Evolutionary conservation across 2,888 invertebrate species (phyloP).

Genomic region (Tipula confusa): DNA sequence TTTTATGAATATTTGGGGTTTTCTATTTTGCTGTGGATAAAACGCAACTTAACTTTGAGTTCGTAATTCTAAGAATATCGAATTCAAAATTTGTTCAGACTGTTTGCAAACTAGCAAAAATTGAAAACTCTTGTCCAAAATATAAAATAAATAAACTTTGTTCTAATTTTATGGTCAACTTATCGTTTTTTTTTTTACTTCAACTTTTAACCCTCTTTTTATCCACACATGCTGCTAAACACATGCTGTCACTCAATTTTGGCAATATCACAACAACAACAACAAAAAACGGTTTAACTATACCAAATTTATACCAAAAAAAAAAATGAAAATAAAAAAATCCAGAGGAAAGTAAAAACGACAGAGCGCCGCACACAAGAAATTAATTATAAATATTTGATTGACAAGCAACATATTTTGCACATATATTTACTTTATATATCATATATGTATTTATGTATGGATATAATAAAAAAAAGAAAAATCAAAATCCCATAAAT

Average conservation of each 20-base stretch:
- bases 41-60: too few species aligned
- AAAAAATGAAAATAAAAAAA: not conserved
- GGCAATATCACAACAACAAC: too few species aligned
- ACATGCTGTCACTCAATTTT: not conserved
- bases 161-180: too few species aligned
- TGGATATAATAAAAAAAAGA: not conserved
- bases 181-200: too few species aligned
- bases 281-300: not conserved
- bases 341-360: not conserved
- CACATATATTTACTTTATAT: not conserved
- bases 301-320: not conserved
- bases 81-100: too few species aligned
- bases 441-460: not conserved
- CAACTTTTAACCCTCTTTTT: not conserved
- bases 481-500: slow-evolving; percentile 25
- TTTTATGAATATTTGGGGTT: too few species aligned
- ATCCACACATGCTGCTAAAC: not conserved
- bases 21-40: too few species aligned
- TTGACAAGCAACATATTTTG: not conserved
- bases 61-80: too few species aligned
- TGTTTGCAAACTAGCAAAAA: too few species aligned
- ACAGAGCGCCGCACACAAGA: not conserved
- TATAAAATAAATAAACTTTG: too few species aligned
- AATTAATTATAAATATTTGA: slow-evolving; percentile 25
- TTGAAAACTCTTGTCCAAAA: too few species aligned